A percentile compares a stretch with the other conserved stretches of the same genome.
phyloP scores from a whole-genome alignment of 2,888 invertebrate species.

The Cinara cedri region DNA sequence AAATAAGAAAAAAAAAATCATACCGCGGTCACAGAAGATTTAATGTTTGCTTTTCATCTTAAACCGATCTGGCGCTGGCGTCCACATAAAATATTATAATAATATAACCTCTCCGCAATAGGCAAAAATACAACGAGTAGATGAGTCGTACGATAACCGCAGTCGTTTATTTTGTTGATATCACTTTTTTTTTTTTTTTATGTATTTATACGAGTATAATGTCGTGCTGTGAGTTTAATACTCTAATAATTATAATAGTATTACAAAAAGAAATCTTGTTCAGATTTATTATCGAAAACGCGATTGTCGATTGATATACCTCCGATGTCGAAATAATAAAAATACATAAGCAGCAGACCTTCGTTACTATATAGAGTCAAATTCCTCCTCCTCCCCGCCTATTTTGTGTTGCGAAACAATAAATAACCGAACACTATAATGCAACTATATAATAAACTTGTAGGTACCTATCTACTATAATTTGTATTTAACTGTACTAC shows the following conservation, averaged over 20 bases:
- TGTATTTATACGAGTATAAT: too few species aligned
- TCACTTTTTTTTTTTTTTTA: constrained; percentile 4
- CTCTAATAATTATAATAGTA: constrained; percentile 18
- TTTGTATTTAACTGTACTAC: too few species aligned
- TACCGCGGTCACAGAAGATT: constrained; percentile 54
- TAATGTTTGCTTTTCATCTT: constrained; percentile 52
- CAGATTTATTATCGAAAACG: constrained; percentile 29
- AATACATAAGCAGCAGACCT: too few species aligned
- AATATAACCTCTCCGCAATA: constrained; percentile 46
- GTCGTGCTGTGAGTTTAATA: constrained; percentile 7
- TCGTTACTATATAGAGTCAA: too few species aligned
- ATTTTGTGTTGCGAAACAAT: too few species aligned
- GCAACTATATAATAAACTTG: too few species aligned
- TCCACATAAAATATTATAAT: constrained; percentile 23
- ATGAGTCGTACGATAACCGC: constrained; percentile 31
- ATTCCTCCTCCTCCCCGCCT: too few species aligned
- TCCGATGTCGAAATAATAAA: neutral
- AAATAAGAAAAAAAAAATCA: constrained; percentile 24
- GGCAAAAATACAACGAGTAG: constrained; percentile 36
- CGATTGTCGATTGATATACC: constrained; percentile 15
- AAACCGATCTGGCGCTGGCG: constrained; percentile 53
- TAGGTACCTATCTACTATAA: too few species aligned
- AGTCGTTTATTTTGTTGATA: constrained; percentile 23
- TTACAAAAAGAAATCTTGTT: constrained; percentile 3
- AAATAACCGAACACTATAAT: too few species aligned